Conservation (phyloP, 2,797 vertebrate species). For the Bradypodion ventrale region DNA sequence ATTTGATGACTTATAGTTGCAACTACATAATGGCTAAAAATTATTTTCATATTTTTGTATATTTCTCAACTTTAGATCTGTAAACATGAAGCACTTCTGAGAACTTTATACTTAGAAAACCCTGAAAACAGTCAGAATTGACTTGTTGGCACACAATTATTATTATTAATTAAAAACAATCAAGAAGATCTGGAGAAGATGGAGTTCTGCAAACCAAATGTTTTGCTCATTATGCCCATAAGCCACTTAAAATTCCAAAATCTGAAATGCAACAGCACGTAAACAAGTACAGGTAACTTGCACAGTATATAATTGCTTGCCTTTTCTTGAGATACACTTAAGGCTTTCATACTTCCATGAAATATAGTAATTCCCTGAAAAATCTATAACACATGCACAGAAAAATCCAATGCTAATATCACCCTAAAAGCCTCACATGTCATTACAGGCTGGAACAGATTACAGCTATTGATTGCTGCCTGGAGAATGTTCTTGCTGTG, state of each 20-base stretch:
- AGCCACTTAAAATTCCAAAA: not conserved
- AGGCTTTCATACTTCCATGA: conserved; percentile 29
- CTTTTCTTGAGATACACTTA: not conserved
- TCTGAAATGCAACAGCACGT: not conserved
- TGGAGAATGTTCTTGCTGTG: conserved; percentile 84
- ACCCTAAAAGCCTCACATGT: conserved; percentile 81
- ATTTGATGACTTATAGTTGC: not conserved
- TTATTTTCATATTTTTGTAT: not conserved
- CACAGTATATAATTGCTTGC: not conserved
- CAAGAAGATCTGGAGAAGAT: not conserved
- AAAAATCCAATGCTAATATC: conserved; percentile 77
- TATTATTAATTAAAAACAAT: not conserved
- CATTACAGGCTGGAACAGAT: conserved; percentile 90
- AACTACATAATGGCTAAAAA: not conserved
- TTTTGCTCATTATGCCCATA: not conserved
- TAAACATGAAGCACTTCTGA: no score
- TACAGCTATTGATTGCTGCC: conserved; percentile 93
- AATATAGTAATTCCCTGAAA: conserved; percentile 56
- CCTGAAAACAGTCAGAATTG: no score
- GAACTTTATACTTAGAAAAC: no score
- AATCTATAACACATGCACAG: conserved; percentile 66
- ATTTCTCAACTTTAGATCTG: not conserved
- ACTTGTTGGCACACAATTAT: no score
- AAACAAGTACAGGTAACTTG: not conserved
- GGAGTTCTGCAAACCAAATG: not conserved